Conservation (phyloP, 2,113 vertebrate species). For the Mesembrinibis cayennensis region DNA sequence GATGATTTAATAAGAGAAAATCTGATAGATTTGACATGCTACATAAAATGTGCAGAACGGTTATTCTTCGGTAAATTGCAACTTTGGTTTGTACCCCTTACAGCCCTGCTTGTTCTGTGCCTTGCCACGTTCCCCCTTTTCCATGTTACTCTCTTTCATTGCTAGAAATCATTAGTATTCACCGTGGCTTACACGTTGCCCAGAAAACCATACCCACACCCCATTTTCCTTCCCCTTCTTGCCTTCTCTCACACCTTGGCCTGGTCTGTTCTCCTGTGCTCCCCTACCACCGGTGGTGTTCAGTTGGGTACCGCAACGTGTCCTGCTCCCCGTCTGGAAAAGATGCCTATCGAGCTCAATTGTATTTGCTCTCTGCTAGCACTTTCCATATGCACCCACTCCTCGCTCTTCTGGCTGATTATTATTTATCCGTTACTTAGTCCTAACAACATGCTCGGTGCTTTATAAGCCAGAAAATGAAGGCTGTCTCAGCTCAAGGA, state of each 20-base stretch:
- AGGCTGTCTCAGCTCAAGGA: not conserved
- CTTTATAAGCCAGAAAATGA: conserved; percentile 1
- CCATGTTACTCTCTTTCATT: conserved; percentile 4
- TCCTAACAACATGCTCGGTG: not conserved
- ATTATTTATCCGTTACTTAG: not conserved
- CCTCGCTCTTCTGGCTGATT: not conserved
- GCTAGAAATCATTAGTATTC: not conserved
- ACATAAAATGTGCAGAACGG: conserved; percentile 57
- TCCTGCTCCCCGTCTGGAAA: not conserved
- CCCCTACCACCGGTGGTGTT: not conserved
- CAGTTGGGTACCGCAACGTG: not conserved
- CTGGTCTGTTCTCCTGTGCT: not conserved
- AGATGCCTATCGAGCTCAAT: not conserved
- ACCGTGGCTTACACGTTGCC: not conserved
- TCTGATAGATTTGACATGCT: conserved; percentile 60
- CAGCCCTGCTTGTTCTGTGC: conserved; percentile 31
- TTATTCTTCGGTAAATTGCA: conserved; percentile 64
- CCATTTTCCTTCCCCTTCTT: not conserved
- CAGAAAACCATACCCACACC: not conserved
- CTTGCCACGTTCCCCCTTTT: not conserved
- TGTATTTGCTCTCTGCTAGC: not conserved
- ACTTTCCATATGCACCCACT: not conserved
- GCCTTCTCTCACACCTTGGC: not conserved
- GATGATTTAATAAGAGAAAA: conserved; percentile 71
- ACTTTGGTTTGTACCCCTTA: conserved; percentile 18